A percentile compares a stretch with the other conserved stretches of the same genome.
These are phyloP conservation scores for Rhingia rostrata DNA, from an alignment of 2,888 invertebrate genomes.

Conservation along the genomic window DNA sequence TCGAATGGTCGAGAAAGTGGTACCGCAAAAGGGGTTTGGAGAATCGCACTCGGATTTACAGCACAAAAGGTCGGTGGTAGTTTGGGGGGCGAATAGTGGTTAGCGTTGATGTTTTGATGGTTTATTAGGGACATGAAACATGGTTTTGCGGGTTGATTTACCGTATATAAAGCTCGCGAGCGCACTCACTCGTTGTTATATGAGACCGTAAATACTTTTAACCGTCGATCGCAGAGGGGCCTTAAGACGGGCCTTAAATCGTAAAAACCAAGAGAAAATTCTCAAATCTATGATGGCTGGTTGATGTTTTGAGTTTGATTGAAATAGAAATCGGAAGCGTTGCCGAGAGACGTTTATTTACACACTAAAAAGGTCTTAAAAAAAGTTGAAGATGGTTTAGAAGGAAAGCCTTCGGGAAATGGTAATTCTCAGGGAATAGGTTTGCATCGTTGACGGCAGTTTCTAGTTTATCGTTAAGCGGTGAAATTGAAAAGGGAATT, in stretches of 20 bases:
- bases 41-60: neutral
- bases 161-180: neutral
- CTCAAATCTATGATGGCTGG: constrained; percentile 27
- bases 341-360: constrained; percentile 17
- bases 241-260: constrained; percentile 10
- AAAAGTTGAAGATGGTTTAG: constrained; percentile 17
- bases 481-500: neutral
- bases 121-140: constrained; percentile 41
- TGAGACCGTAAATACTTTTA: constrained; percentile 50
- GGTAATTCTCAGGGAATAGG: neutral
- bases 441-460: constrained; percentile 3
- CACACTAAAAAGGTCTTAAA: constrained; percentile 34
- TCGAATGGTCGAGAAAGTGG: constrained; percentile 29
- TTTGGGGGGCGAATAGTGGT: constrained; percentile 33
- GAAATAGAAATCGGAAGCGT: constrained; percentile 30
- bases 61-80: constrained; percentile 13
- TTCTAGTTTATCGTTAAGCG: constrained; percentile 9
- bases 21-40: constrained; percentile 36
- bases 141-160: constrained; percentile 12
- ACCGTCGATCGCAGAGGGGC: neutral
- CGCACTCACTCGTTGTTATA: constrained; percentile 5
- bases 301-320: constrained; percentile 40
- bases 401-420: constrained; percentile 7
- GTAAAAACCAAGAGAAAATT: constrained; percentile 15
- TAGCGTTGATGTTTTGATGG: constrained; percentile 50